A percentile compares a stretch with the other conserved stretches of the same genome.
Conservation (phyloP, 2,888 invertebrate species). For the Tenthredo mesomela region DNA sequence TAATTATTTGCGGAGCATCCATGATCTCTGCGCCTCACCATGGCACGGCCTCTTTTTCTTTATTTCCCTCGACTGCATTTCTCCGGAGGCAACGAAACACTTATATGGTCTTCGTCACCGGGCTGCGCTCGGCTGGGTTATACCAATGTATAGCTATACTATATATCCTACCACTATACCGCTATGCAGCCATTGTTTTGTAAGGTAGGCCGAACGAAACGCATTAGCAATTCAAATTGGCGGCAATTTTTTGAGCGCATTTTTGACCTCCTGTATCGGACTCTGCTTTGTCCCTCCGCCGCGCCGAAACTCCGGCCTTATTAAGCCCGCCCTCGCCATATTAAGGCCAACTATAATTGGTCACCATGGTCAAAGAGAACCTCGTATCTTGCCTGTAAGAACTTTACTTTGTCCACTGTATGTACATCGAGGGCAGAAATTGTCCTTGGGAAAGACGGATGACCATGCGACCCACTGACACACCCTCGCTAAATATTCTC, state of each 20-base stretch:
- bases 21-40: constrained; percentile 61
- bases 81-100: constrained; percentile 75
- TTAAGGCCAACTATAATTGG: constrained; percentile 70
- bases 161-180: constrained; percentile 62
- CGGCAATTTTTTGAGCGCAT: constrained; percentile 78
- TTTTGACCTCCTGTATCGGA: constrained; percentile 78
- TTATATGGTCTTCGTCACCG: constrained; percentile 77
- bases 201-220: constrained; percentile 67
- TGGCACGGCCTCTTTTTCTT: constrained; percentile 62
- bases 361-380: constrained; percentile 31
- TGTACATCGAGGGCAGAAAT: constrained; percentile 13
- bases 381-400: constrained; percentile 38
- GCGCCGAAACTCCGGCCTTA: constrained; percentile 76
- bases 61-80: constrained; percentile 72
- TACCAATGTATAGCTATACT: constrained; percentile 48
- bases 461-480: constrained; percentile 44
- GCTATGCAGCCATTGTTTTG: constrained; percentile 76
- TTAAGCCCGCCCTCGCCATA: constrained; percentile 77
- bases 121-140: constrained; percentile 71
- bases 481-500: not conserved
- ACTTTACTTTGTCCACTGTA: constrained; percentile 30
- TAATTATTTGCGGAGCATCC: constrained; percentile 75
- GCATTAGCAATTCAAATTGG: constrained; percentile 78
- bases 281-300: constrained; percentile 62
- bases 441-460: constrained; percentile 16